Percentiles rank a stretch among this genome's conserved stretches.
These are phyloP conservation scores for Andrena hattorfiana DNA, from an alignment of 2,888 invertebrate genomes.

Conservation along the genomic window DNA sequence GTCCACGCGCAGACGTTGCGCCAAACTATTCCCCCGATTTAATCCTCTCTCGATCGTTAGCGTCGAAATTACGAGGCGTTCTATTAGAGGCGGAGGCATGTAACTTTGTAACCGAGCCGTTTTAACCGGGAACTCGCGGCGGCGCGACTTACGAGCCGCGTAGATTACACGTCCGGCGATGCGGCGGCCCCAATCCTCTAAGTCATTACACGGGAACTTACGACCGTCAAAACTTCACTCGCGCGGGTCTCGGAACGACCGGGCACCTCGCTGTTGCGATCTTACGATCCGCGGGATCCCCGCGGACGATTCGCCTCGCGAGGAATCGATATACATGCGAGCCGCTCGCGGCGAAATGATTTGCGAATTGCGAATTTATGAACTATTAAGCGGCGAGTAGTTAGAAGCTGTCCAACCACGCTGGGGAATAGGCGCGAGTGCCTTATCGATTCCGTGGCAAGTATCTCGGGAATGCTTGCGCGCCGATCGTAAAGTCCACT, in stretches of 20 bases:
- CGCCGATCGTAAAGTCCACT: not conserved
- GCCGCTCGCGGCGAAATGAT: slow-evolving; percentile 31
- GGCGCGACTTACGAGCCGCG: slow-evolving; percentile 59
- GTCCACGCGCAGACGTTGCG: not conserved
- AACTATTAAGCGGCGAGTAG: slow-evolving; percentile 46
- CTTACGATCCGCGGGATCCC: slow-evolving; percentile 36
- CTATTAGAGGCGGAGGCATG: slow-evolving; percentile 34
- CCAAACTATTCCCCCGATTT: not conserved
- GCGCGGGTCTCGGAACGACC: not conserved
- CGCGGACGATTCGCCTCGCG: slow-evolving; percentile 13
- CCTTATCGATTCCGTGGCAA: not conserved
- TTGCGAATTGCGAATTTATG: slow-evolving; percentile 51
- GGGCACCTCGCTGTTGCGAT: slow-evolving; percentile 19
- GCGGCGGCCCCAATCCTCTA: slow-evolving; percentile 52
- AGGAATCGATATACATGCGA: slow-evolving; percentile 46
- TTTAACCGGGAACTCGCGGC: slow-evolving; percentile 21
- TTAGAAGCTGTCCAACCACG: slow-evolving; percentile 2
- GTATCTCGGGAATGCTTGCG: slow-evolving; percentile 12
- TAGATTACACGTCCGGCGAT: slow-evolving; percentile 56
- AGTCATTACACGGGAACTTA: slow-evolving; percentile 64
- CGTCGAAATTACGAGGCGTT: slow-evolving; percentile 60
- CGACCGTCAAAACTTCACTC: slow-evolving; percentile 60
- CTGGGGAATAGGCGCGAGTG: not conserved
- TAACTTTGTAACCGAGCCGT: slow-evolving; percentile 56
- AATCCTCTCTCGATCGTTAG: slow-evolving; percentile 54